Conservation (phyloP, 2,888 invertebrate genomes). For the Mantis religiosa region DNA sequence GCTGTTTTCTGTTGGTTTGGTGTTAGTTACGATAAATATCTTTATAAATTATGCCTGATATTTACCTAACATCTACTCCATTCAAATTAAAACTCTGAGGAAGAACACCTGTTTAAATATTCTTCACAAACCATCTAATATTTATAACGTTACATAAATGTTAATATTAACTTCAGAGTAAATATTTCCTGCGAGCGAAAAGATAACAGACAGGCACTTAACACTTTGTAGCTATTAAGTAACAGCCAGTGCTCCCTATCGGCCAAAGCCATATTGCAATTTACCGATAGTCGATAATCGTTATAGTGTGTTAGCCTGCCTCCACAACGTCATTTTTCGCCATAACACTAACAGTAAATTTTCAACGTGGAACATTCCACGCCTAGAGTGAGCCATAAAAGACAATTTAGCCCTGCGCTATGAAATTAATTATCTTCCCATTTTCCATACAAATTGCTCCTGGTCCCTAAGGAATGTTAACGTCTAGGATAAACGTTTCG, state of each 20-base stretch:
- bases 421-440: background rate
- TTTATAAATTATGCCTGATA: too few relatives aligned
- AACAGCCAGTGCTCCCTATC: background rate
- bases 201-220: background rate
- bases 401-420: background rate
- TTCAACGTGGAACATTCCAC: background rate
- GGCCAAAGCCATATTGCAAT: background rate
- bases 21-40: too few relatives aligned
- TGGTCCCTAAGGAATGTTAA: background rate
- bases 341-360: background rate
- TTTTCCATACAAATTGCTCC: background rate
- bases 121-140: too few relatives aligned
- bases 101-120: too few relatives aligned
- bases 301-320: background rate
- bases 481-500: background rate
- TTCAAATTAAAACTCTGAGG: too few relatives aligned
- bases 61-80: too few relatives aligned
- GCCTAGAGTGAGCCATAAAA: background rate
- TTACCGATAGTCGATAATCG: background rate
- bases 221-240: background rate
- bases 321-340: background rate
- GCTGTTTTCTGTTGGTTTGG: too few relatives aligned
- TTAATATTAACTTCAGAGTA: too few relatives aligned
- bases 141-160: too few relatives aligned
- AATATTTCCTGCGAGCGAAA: too few relatives aligned